Conservation (phyloP, 2,888 invertebrate genomes). For the Tanaodytes sp. region DNA sequence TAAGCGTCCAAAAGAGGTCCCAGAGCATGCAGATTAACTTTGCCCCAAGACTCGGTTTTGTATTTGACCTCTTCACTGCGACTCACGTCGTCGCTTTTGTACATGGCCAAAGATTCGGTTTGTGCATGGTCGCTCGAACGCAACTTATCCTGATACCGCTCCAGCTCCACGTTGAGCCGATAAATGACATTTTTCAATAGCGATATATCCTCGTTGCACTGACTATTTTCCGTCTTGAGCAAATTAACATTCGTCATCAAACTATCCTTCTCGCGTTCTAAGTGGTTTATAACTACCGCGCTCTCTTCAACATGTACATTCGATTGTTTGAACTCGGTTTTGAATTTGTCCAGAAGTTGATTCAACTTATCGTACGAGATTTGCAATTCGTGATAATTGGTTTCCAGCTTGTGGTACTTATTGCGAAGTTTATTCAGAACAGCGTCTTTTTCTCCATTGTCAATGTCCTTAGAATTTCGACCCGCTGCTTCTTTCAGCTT, state of each 20-base stretch:
- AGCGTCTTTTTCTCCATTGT: conserved; percentile 58
- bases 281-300: conserved; percentile 52
- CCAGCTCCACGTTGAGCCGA: conserved; percentile 84
- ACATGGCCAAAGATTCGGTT: conserved; percentile 50
- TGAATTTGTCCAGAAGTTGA: conserved; percentile 56
- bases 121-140: conserved; percentile 66
- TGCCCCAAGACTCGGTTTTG: conserved; percentile 75
- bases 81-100: conserved; percentile 49
- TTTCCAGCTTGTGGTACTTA: conserved; percentile 63
- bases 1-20: conserved; percentile 85
- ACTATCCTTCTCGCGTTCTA: conserved; percentile 60
- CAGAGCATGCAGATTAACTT: conserved; percentile 78
- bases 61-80: conserved; percentile 68
- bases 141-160: conserved; percentile 83
- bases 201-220: conserved; percentile 79
- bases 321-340: conserved; percentile 59
- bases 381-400: conserved; percentile 56
- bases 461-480: conserved; percentile 56
- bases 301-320: conserved; percentile 60
- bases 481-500: conserved; percentile 47
- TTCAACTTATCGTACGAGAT: conserved; percentile 57
- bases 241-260: conserved; percentile 63
- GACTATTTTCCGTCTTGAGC: conserved; percentile 75
- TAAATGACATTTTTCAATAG: conserved; percentile 86
- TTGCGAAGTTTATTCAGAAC: conserved; percentile 57